Conservation (phyloP, 2,113 vertebrate genomes). For the Zapus hudsonius region DNA sequence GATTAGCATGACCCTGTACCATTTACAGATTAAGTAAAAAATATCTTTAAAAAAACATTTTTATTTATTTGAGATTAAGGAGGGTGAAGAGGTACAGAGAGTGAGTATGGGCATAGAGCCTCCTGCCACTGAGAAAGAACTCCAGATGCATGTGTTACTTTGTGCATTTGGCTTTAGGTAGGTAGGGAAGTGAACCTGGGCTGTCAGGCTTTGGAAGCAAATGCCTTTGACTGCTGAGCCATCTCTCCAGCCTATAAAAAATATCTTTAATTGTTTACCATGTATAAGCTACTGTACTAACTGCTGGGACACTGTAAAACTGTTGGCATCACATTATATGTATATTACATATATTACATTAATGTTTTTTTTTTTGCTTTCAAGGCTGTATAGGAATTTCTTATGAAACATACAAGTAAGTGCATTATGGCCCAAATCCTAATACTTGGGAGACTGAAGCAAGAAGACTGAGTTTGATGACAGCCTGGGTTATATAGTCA, state of each 20-base stretch:
- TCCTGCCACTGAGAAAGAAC: too few species aligned
- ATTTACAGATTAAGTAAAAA: slow-evolving; percentile 11
- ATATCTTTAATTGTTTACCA: background rate
- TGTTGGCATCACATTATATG: background rate
- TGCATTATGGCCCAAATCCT: background rate
- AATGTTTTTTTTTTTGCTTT: background rate
- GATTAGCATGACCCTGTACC: background rate
- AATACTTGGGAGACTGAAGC: background rate
- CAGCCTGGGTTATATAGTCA: background rate
- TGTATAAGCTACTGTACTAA: background rate
- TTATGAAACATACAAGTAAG: background rate
- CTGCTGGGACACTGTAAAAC: background rate
- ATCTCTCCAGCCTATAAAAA: too few species aligned
- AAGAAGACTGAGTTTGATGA: background rate
- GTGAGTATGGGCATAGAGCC: too few species aligned
- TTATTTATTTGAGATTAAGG: too few species aligned
- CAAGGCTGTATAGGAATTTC: background rate
- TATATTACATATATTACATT: background rate
- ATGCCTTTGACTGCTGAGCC: too few species aligned
- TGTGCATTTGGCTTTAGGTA: too few species aligned
- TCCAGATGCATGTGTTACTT: too few species aligned
- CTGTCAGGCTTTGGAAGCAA: too few species aligned
- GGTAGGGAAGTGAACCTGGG: too few species aligned
- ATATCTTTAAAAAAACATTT: too few species aligned
- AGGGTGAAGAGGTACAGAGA: too few species aligned